phyloP scores from a whole-genome alignment of 2,797 vertebrate genomes.

The Danionella dracula region DNA sequence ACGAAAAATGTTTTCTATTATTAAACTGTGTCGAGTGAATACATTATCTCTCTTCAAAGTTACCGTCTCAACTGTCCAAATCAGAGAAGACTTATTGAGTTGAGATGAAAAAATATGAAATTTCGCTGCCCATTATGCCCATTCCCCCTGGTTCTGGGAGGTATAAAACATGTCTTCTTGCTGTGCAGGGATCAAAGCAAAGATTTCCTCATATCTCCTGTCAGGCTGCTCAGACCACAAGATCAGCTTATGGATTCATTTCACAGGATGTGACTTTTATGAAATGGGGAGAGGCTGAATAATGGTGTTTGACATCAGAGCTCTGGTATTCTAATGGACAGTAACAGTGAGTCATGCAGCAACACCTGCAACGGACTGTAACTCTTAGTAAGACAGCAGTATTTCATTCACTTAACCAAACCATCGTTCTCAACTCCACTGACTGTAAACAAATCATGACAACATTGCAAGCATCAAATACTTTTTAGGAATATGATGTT shows the following conservation, averaged over 20 bases:
- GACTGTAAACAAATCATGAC: not conserved
- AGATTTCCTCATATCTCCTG: not conserved
- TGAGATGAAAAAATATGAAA: constrained; percentile 16
- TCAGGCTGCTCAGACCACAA: constrained; percentile 16
- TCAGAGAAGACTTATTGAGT: not conserved
- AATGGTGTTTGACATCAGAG: not conserved
- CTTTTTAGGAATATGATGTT: no score
- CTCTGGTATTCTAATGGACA: constrained; percentile 13
- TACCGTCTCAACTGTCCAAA: no score
- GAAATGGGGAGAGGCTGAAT: constrained; percentile 8
- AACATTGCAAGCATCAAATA: not conserved
- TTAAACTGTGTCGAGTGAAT: no score
- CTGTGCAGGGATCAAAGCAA: constrained; percentile 39
- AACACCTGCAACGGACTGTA: not conserved
- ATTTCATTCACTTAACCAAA: not conserved
- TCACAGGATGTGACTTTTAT: constrained; percentile 34
- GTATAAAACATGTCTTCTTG: constrained; percentile 4
- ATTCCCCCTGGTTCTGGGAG: not conserved
- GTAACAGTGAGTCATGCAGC: constrained; percentile 14
- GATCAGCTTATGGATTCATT: constrained; percentile 33
- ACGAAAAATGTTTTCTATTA: no score
- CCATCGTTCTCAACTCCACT: not conserved
- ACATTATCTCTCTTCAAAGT: no score
- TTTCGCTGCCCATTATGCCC: constrained; percentile 33
- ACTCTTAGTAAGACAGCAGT: not conserved